A percentile compares a stretch with the other conserved stretches of the same genome.
phyloP scores from a whole-genome alignment of 2,888 invertebrate genomes.

The Macrophya annulata region DNA sequence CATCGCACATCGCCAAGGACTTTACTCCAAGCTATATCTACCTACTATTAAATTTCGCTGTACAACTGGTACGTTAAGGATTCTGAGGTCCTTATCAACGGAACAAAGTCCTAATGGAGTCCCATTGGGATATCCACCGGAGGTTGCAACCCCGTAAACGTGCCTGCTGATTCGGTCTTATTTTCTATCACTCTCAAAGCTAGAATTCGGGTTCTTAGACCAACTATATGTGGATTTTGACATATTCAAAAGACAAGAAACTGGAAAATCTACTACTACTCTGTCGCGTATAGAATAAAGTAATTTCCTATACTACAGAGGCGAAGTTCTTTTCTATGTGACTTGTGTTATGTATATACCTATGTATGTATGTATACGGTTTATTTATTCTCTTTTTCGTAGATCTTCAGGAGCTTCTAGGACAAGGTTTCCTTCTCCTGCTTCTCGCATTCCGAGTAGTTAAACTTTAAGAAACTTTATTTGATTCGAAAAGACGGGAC shows the following conservation, averaged over 20 bases:
- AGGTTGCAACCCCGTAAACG: slow-evolving; percentile 27
- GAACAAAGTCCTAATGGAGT: slow-evolving; percentile 54
- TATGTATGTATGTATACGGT: not conserved
- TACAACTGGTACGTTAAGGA: slow-evolving; percentile 18
- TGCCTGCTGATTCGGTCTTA: slow-evolving; percentile 21
- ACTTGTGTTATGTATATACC: not conserved
- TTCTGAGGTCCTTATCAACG: slow-evolving; percentile 48
- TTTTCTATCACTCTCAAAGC: not conserved
- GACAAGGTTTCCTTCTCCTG: not conserved
- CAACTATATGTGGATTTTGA: not conserved
- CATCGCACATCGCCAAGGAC: slow-evolving; percentile 3
- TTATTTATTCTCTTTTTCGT: slow-evolving; percentile 22
- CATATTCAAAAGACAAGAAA: not conserved
- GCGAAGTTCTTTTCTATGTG: not conserved
- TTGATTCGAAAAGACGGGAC: slow-evolving; percentile 27
- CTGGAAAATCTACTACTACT: not conserved
- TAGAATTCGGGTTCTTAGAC: not conserved
- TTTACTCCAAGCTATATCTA: slow-evolving; percentile 4
- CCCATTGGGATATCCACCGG: slow-evolving; percentile 35
- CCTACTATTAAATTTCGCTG: not conserved
- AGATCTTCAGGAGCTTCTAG: not conserved
- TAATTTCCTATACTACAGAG: not conserved
- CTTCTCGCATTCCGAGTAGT: slow-evolving; percentile 39
- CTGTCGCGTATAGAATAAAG: not conserved
- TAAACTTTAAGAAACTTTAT: slow-evolving; percentile 48